Evolutionary conservation across 2,888 invertebrate species (phyloP), one percentile per base, ranked within the genome.

Genomic region (Charanyca ferruginea): DNA sequence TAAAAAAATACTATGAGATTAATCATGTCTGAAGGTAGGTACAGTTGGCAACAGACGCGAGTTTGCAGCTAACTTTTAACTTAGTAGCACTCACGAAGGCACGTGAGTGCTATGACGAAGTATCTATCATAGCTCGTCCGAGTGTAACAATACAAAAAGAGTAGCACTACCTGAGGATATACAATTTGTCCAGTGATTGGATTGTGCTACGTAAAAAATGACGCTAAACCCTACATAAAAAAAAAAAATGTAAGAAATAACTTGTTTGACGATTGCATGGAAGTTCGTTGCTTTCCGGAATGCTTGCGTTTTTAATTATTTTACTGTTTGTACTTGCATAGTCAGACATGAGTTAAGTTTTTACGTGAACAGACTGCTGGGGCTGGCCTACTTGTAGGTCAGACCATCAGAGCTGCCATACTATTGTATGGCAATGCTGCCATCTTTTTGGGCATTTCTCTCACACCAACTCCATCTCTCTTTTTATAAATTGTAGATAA

Each of bases 131-230:
- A 38, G 28, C n/a, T 47, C 41, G 32, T 9, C 20, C 20, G 47
- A 42, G 20, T 16, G 16, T 25, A 41, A 22, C 48, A 55, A n/a
- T 23, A 41, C 28, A 49, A 57, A 58, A 11, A 22, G n/a, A 23
- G 11, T 32, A 28, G 23, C 20, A 70, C 25, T 42, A 18, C 47
- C n/a, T 16, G 23, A 25, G 47, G 4, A 48, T 41, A 41, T 25
- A 41, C 47, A 47, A 70, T 70, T 61, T 48, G 32, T 22, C 9
- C 41, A 70, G 41, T 60, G 62, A 70, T 66, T 66, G 66, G 32
- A 61, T 66, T 48, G 32, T 11, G 23, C 32, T 13, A 32, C 47
- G 23, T 41, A 35, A 41, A 45, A 68, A 69, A 4, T 38, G 16
- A 38, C 38, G 38, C 16, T 13, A 16, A 16, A 38, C 13, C 38